Conservation (phyloP, 2,113 vertebrate genomes). For the Theristicus caerulescens region DNA sequence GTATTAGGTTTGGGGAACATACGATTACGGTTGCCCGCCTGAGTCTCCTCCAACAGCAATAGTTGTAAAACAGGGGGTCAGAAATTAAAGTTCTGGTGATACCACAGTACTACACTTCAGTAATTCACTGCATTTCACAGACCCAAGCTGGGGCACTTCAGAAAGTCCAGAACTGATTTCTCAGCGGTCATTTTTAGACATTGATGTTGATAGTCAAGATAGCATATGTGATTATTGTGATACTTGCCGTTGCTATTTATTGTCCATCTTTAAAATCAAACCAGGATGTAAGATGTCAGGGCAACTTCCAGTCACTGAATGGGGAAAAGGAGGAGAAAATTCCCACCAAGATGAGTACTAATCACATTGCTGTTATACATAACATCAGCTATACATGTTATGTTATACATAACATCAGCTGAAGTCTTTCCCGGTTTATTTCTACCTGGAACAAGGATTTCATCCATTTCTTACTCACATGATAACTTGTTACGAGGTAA, state of each 20-base stretch:
- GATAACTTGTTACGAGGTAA: neutral
- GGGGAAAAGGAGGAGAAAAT: neutral
- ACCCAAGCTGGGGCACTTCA: no score
- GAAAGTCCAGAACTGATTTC: neutral
- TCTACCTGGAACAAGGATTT: neutral
- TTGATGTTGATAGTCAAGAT: neutral
- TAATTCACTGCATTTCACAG: neutral
- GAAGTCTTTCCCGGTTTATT: neutral
- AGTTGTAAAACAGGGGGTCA: neutral
- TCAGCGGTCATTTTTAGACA: neutral
- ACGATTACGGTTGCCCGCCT: fast-evolving
- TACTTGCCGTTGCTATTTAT: neutral
- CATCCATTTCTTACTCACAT: neutral
- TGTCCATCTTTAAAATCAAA: neutral
- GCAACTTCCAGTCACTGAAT: neutral
- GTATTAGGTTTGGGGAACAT: neutral
- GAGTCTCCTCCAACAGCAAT: neutral
- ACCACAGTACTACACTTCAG: fast-evolving
- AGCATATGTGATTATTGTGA: neutral
- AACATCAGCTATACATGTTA: neutral
- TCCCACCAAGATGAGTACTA: neutral
- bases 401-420: neutral
- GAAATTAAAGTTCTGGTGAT: neutral
- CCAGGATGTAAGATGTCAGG: neutral
- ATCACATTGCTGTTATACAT: fast-evolving